A percentile compares a stretch with the other conserved stretches of the same genome.
These are phyloP conservation scores for Enteromius paludinosus DNA, from an alignment of 2,797 vertebrate species.

Conservation along the genomic window DNA sequence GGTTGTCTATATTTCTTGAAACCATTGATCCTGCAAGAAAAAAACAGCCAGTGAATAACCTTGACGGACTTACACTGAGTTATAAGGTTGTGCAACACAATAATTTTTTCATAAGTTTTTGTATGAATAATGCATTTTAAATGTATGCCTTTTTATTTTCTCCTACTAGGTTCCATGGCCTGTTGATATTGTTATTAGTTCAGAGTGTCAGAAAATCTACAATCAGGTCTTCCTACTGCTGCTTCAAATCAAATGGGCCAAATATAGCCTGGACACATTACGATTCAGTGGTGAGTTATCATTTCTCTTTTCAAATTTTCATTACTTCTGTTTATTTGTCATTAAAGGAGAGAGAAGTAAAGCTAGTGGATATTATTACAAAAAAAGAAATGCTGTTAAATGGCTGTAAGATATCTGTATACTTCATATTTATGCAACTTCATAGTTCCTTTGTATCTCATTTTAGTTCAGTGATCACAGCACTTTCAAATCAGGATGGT, in stretches of 20 bases:
- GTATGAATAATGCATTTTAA: not conserved
- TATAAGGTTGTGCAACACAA: conserved; percentile 84
- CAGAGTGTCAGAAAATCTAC: conserved; percentile 98
- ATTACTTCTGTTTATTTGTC: not conserved
- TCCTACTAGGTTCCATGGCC: conserved; percentile 93
- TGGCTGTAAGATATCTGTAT: not conserved
- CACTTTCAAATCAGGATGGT: not conserved
- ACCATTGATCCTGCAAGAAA: conserved; percentile 88
- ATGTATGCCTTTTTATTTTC: not conserved
- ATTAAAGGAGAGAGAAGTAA: not conserved
- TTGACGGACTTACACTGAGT: conserved; percentile 92
- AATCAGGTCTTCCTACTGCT: conserved; percentile 97
- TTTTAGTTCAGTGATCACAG: not conserved
- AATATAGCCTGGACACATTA: conserved; percentile 95
- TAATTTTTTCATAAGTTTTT: not conserved
- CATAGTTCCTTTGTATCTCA: not conserved
- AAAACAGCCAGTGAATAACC: conserved; percentile 93
- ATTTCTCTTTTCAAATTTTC: not conserved
- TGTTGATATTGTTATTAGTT: conserved; percentile 98
- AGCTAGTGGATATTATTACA: not conserved
- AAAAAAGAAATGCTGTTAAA: not conserved
- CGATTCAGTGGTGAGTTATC: conserved; percentile 88
- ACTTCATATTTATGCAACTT: not conserved
- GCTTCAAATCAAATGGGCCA: conserved; percentile 98
- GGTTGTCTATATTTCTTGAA: conserved; percentile 92